Percentiles rank a stretch among this genome's conserved stretches.
phyloP scores from a whole-genome alignment of 2,888 invertebrate genomes.

The Drosophila infuscata region DNA sequence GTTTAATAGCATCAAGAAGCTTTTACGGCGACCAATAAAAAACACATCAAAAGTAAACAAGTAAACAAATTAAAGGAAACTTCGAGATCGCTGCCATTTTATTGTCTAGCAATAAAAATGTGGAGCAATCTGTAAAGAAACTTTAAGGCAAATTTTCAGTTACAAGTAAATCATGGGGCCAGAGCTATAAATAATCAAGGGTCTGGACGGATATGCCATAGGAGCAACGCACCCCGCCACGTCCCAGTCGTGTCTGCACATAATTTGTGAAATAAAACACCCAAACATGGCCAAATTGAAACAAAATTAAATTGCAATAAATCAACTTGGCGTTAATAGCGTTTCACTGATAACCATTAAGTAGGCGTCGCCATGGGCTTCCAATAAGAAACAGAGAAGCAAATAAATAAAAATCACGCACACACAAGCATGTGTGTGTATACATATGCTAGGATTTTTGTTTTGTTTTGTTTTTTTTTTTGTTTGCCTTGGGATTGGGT shows the following conservation, averaged over 20 bases:
- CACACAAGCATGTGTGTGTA: conserved; percentile 10
- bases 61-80: conserved; percentile 50
- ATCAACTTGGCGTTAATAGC: conserved; percentile 78
- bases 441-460: conserved; percentile 33
- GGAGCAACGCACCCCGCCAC: conserved; percentile 50
- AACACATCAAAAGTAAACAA: conserved; percentile 38
- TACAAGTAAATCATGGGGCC: conserved; percentile 54
- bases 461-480: conserved; percentile 24
- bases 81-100: conserved; percentile 31
- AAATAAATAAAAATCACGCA: conserved; percentile 49
- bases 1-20: conserved; percentile 31
- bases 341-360: conserved; percentile 76
- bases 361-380: conserved; percentile 69
- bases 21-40: conserved; percentile 42
- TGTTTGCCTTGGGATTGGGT: conserved; percentile 22
- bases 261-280: conserved; percentile 78
- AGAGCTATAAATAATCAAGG: conserved; percentile 63
- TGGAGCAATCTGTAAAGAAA: conserved; percentile 30
- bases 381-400: conserved; percentile 33
- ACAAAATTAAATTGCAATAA: conserved; percentile 79
- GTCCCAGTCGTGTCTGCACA: conserved; percentile 77
- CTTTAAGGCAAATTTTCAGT: conserved; percentile 43
- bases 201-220: conserved; percentile 25
- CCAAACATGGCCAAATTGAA: conserved; percentile 71
- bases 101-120: conserved; percentile 50